Percentiles rank a stretch among this genome's conserved stretches.
These are phyloP conservation scores for Neotoma lepida DNA, from an alignment of 2,113 vertebrate species.

Conservation along the genomic window DNA sequence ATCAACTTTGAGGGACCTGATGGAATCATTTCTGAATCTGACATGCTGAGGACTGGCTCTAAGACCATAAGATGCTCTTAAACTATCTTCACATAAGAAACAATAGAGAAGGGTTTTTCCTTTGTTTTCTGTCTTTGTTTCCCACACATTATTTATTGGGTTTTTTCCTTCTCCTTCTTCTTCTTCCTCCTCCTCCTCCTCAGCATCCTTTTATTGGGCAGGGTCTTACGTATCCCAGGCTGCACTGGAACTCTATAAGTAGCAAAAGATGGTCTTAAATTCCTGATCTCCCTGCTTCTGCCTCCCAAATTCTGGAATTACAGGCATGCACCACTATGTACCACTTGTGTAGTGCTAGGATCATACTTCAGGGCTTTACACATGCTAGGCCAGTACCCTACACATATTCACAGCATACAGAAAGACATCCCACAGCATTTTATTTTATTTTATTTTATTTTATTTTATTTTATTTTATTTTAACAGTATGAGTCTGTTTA, in stretches of 20 bases:
- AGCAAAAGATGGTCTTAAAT: not conserved
- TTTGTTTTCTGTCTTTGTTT: not conserved
- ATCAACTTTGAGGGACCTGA: not conserved
- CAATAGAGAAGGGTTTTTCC: not conserved
- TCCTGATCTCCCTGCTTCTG: not conserved
- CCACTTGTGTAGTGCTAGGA: no score
- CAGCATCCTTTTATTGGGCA: not conserved
- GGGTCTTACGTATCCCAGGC: not conserved
- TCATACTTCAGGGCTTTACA: not conserved
- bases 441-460: no score
- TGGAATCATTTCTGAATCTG: conserved; percentile 13
- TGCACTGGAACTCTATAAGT: not conserved
- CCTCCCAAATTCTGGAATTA: not conserved
- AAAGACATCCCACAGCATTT: no score
- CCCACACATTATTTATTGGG: not conserved
- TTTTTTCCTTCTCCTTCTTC: not conserved
- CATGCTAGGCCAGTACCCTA: not conserved
- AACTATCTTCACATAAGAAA: not conserved
- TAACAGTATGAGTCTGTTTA: not conserved
- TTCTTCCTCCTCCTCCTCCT: not conserved
- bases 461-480: no score
- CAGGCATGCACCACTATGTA: not conserved
- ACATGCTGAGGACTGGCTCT: not conserved
- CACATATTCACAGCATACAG: no score
- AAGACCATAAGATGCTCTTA: not conserved